Conservation (phyloP, 2,113 vertebrate genomes). For the Smithornis capensis region DNA sequence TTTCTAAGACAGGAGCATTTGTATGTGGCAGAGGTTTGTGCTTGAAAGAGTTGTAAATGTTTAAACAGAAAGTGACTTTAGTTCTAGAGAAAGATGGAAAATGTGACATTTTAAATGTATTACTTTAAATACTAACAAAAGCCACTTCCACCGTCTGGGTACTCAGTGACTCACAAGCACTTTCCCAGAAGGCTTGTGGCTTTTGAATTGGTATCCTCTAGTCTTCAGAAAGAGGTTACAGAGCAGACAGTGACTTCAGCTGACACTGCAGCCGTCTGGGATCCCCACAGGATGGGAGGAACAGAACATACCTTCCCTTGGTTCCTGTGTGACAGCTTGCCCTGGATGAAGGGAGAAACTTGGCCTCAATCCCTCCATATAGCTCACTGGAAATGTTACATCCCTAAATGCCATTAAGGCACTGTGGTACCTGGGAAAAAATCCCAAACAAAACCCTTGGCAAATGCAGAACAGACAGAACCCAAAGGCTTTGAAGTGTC, state of each 20-base stretch:
- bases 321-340: background rate
- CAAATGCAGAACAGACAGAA: background rate
- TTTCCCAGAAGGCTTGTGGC: background rate
- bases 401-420: background rate
- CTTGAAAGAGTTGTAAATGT: background rate
- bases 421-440: background rate
- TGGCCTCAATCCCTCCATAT: background rate
- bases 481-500: background rate
- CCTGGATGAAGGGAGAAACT: background rate
- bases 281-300: background rate
- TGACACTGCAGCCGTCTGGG: background rate
- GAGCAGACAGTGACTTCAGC: background rate
- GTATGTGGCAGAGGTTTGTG: background rate
- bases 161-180: background rate
- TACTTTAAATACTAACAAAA: background rate
- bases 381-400: no score
- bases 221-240: background rate
- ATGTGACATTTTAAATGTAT: background rate
- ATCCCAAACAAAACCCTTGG: background rate
- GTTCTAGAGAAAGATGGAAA: background rate
- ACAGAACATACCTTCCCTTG: background rate
- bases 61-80: background rate
- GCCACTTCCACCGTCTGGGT: accelerated
- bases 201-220: background rate
- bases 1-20: background rate